Base-by-base conservation (phyloP, 1,140 invertebrate species). In the Pristionchus pacificus region DNA sequence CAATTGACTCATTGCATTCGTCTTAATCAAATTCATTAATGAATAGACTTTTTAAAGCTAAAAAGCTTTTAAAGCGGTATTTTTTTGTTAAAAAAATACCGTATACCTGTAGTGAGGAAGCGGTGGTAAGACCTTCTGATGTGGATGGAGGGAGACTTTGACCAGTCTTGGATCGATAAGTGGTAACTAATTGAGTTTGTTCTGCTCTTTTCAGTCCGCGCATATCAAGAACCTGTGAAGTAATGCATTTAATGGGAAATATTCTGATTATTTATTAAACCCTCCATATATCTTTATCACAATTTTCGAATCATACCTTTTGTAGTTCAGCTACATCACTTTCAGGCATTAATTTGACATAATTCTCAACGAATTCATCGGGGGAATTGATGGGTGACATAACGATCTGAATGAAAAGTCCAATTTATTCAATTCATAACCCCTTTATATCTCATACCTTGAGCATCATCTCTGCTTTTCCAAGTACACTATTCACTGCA, bases 381-480 rank as follows among this genome's bases (percentile, higher is more conserved):
- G 88, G 85, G 74, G 89, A 88, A 78, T 95, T 91, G 33, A 92
- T 89, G 0, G 93, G 93, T 1, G 93, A 91, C 93, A 98, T 97
- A 0, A 97, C 93, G 67, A 88, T 84, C 86, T 88, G 71, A 59
- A 77, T 65, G 28, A 10, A 49, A 49, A 49, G 6, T 49, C 38
- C 38, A 10, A 10, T 24, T 24, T 61, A 19, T 19, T 15, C 33
- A 27, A 59, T 24, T n/a, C n/a, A n/a, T 25, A 15, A 65, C 13
- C 3, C 15, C 19, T 67, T 30, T 30, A 73, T 57, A 27, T 30
- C 75, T 68, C 57, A 69, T 61, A 97, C 89, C 87, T 99, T 98
- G 2, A 98, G 86, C 59, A 98, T 93, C 92, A 98, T 95, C 86
- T 99, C 96, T 0, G 95, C 95, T 80, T 93, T 93, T 2, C 93